Evolutionary conservation across 2,888 invertebrate genomes (phyloP).

Genomic region (Drosophila algonquin): DNA sequence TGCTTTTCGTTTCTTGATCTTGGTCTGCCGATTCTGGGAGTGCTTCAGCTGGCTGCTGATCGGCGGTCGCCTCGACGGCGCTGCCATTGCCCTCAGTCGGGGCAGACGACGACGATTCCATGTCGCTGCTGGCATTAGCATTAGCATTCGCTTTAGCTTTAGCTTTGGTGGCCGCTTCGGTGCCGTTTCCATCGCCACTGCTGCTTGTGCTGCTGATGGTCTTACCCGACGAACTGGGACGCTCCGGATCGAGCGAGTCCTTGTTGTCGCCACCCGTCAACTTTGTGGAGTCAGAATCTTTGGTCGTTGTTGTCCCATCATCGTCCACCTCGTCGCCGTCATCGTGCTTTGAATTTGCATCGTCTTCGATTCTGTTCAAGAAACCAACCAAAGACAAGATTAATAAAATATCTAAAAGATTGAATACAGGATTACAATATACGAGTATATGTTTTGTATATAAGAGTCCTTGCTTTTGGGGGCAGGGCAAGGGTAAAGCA

Average conservation of each 20-base stretch:
- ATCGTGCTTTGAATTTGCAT: conserved; percentile 84
- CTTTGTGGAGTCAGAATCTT: conserved; percentile 84
- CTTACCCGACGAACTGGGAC: conserved; percentile 84
- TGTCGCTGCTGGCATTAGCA: conserved; percentile 35
- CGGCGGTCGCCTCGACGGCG: conserved; percentile 55
- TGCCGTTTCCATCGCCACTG: conserved; percentile 30
- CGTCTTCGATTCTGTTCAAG: conserved; percentile 82
- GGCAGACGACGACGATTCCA: conserved; percentile 23
- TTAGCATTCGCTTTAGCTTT: conserved; percentile 28
- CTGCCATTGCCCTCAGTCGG: conserved; percentile 64
- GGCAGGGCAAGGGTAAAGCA: background rate
- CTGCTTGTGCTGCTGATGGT: conserved; percentile 51
- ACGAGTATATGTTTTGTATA: background rate
- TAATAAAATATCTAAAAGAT: background rate
- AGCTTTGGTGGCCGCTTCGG: conserved; percentile 39
- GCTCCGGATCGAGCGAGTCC: conserved; percentile 83
- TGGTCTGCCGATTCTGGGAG: conserved; percentile 60
- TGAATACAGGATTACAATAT: background rate
- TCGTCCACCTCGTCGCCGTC: conserved; percentile 84
- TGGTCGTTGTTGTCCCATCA: conserved; percentile 83
- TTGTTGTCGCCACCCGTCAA: conserved; percentile 81
- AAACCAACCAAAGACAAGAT: background rate
- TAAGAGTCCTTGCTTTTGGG: background rate
- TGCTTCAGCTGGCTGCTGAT: conserved; percentile 55
- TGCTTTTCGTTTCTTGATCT: conserved; percentile 28